phyloP scores from a whole-genome alignment of 1,140 invertebrate species.

The Pseudomyrmex concolor region DNA sequence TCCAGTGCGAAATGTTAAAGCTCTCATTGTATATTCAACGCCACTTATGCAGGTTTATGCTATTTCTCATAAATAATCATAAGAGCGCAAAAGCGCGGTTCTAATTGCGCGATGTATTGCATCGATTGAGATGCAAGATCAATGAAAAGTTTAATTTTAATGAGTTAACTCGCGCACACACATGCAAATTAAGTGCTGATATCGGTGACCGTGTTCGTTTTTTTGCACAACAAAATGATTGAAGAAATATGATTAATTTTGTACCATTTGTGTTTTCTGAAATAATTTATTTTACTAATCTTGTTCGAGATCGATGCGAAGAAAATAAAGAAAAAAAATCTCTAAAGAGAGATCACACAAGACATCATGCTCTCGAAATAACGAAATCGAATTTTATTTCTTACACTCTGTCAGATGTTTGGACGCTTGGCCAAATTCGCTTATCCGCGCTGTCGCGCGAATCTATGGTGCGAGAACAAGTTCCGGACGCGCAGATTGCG shows the following conservation, averaged over 20 bases:
- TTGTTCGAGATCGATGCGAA: neutral
- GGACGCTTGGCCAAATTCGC: conserved; percentile 47
- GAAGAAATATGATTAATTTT: neutral
- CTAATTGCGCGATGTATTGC: conserved; percentile 24
- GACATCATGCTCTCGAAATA: neutral
- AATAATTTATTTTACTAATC: neutral
- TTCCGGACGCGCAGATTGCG: conserved; percentile 49
- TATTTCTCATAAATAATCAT: conserved; percentile 46
- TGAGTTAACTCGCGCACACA: neutral
- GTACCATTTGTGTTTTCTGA: neutral
- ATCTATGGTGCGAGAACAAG: conserved; percentile 34
- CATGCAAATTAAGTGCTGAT: too few relatives aligned
- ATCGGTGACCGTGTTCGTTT: too few relatives aligned
- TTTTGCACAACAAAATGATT: neutral
- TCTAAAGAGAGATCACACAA: neutral
- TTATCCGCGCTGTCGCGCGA: conserved; percentile 39
- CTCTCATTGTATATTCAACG: conserved; percentile 53
- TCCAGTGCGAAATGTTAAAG: conserved; percentile 42
- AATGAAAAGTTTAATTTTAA: conserved; percentile 17
- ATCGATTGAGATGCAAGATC: conserved; percentile 17
- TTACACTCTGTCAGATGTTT: conserved; percentile 24
- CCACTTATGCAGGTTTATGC: conserved; percentile 13
- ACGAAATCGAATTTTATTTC: conserved; percentile 48
- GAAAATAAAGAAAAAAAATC: conserved; percentile 14
- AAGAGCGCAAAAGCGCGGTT: conserved; percentile 13